Base-by-base conservation (phyloP, 2,888 invertebrate species). In the Polydrusus tereticollis region DNA sequence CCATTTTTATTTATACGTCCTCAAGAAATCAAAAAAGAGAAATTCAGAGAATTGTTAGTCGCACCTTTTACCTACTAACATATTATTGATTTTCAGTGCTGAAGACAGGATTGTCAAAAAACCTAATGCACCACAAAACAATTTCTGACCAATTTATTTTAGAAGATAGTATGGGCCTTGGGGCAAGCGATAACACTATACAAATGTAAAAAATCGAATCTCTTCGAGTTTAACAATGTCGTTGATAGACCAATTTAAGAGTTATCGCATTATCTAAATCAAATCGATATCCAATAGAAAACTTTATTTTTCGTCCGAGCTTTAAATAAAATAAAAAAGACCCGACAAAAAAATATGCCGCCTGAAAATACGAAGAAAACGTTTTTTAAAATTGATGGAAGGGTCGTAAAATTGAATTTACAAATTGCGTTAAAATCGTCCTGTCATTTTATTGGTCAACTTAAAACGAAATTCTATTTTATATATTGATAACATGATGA, bases 211-310 rank as follows among this genome's bases (percentile, higher is more conserved):
- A 67, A 69, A 69, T 55, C 62, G 43, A 62, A 69, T 68, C 47
- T 23, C 36, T n/a, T 36, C 50, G 33, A 68, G 38, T 62, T 69
- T 68, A 60, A 52, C 55, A 69, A 69, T 43, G 47, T 62, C 50
- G 62, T 69, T 52, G 55, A 55, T 69, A 36, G 52, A 55, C 41
- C 52, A 62, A 69, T 62, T 69, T 62, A 50, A 62, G 23, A 62
- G 59, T 62, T 62, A 69, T 62, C 50, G 50, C 36, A 60, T 60
- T 60, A 68, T 60, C 60, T 59, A 68, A 68, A 68, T 68, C 60
- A 60, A 68, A 68, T 68, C 62, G 52, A 62, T 69, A 55, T 43
- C 69, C 55, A 69, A 69, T 69, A 62, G 59, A 45, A 60, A 67
- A 68, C 36, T 68, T 68, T 60, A 60, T 62, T 55, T 69, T 55